These are phyloP conservation scores for Charaxes varanes DNA, from an alignment of 1,140 invertebrate genomes.

Conservation along the genomic window DNA sequence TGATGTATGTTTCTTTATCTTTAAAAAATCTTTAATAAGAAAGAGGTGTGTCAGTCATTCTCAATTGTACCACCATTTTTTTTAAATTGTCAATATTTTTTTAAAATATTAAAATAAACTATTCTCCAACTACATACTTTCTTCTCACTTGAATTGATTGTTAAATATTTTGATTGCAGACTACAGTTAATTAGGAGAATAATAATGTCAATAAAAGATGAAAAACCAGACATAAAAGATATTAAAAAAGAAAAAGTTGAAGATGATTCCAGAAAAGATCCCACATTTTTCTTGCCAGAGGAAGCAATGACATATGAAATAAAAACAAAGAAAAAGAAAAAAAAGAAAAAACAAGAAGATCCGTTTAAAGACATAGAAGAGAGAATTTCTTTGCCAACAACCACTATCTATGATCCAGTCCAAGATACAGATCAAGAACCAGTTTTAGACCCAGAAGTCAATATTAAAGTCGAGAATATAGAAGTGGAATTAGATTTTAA, in stretches of 20 bases:
- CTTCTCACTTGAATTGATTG: too few species aligned
- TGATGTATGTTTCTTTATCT: too few species aligned
- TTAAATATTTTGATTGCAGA: slow-evolving; percentile 7
- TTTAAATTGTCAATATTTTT: too few species aligned
- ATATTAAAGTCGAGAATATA: slow-evolving; percentile 64
- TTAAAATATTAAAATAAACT: too few species aligned
- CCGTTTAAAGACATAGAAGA: slow-evolving; percentile 60
- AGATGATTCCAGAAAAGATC: slow-evolving; percentile 39
- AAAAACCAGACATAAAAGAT: slow-evolving; percentile 24
- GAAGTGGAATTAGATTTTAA: slow-evolving; percentile 64
- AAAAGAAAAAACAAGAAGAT: slow-evolving; percentile 47
- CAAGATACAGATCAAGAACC: slow-evolving; percentile 11
- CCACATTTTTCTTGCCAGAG: slow-evolving; percentile 53
- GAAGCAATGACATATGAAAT: slow-evolving; percentile 61
- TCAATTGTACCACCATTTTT: too few species aligned
- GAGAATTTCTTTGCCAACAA: slow-evolving; percentile 22
- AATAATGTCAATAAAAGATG: slow-evolving; percentile 24
- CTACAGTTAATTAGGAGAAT: slow-evolving; percentile 11
- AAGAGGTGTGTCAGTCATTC: too few species aligned
- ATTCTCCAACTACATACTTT: too few species aligned
- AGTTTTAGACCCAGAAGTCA: slow-evolving; percentile 50
- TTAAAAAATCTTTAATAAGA: too few species aligned
- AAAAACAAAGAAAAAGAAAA: slow-evolving; percentile 62
- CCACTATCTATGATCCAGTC: slow-evolving; percentile 23
- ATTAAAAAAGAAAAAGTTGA: slow-evolving; percentile 26